Conservation (phyloP, 2,797 vertebrate genomes). For the Babyrousa celebensis region DNA sequence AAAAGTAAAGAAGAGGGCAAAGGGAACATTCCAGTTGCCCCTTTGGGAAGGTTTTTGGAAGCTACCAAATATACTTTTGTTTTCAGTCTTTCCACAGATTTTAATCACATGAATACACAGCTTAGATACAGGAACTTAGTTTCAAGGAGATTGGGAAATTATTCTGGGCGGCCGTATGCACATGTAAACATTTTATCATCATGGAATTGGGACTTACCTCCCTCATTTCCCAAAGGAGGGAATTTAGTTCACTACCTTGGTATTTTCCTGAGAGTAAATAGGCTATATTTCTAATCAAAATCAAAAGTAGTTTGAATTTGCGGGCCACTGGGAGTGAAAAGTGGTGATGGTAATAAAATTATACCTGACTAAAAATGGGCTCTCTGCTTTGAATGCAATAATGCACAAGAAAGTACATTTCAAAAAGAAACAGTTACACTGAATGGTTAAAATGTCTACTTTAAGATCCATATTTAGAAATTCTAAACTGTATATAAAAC, state of each 20-base stretch:
- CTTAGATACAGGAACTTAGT: background rate
- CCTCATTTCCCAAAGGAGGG: background rate
- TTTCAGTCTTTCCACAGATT: background rate
- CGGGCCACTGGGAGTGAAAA: background rate
- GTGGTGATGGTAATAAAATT: background rate
- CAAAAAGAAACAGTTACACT: background rate
- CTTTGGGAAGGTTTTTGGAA: constrained; percentile 8
- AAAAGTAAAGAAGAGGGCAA: background rate
- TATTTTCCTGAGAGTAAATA: background rate
- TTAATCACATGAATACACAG: background rate
- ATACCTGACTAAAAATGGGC: background rate
- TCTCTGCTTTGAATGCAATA: background rate
- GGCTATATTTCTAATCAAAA: background rate
- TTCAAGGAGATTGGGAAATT: background rate
- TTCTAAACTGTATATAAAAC: constrained; percentile 3
- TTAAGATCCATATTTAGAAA: background rate
- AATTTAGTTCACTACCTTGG: background rate
- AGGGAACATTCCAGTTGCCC: background rate
- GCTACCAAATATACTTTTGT: background rate
- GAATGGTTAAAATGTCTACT: background rate
- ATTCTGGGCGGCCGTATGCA: background rate
- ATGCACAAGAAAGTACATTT: background rate
- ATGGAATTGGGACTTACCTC: background rate
- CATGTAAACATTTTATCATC: background rate
- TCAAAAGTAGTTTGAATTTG: background rate